phyloP scores from a whole-genome alignment of 2,113 vertebrate species.

The Sisor rabdophorus region DNA sequence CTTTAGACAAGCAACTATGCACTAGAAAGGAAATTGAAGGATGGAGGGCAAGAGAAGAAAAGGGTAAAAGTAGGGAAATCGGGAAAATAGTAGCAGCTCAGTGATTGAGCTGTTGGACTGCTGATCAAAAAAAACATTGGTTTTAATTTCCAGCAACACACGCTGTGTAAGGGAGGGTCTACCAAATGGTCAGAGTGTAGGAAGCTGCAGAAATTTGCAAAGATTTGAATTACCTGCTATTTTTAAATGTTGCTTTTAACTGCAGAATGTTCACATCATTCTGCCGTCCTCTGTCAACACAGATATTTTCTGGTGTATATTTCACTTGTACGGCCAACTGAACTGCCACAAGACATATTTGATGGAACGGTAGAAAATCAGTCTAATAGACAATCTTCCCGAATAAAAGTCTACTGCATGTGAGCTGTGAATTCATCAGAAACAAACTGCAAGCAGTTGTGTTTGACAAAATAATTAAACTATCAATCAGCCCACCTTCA shows the following conservation, averaged over 20 bases:
- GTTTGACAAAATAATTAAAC: slow-evolving; percentile 33
- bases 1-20: background rate
- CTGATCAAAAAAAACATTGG: no score
- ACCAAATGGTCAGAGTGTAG: no score
- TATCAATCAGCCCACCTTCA: slow-evolving; percentile 16
- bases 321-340: background rate
- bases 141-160: no score
- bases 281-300: no score
- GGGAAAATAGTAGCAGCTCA: no score
- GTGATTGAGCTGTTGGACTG: no score
- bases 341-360: background rate
- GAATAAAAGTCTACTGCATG: background rate
- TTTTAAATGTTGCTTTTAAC: background rate
- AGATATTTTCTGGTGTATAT: background rate
- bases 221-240: background rate
- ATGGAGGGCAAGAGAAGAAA: background rate
- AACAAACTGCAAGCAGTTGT: slow-evolving; percentile 4
- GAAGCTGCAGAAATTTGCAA: no score
- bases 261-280: background rate
- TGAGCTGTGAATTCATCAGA: background rate
- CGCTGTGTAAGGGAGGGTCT: no score
- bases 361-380: background rate
- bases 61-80: no score
- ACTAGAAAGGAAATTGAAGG: background rate
- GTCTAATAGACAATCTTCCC: background rate